Evolutionary conservation across 2,888 invertebrate genomes (phyloP).

Genomic region (Tupiocoris notatus): DNA sequence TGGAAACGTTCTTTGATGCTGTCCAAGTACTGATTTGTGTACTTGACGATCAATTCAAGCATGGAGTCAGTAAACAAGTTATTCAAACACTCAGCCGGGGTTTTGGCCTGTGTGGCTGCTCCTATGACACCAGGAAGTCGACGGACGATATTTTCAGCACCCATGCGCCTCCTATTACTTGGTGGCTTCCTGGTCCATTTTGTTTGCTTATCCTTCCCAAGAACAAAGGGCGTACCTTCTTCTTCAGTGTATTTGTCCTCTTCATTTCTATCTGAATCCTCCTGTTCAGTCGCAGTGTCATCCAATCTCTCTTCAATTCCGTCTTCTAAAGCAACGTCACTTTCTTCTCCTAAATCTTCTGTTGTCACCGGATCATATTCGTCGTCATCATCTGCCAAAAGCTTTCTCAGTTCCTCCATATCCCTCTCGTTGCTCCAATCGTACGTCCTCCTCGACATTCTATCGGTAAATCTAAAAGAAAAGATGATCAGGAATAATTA

Average conservation of each 20-base stretch:
- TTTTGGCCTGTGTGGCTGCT: no score
- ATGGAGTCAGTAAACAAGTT: no score
- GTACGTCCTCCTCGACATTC: no score
- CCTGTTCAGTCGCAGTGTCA: no score
- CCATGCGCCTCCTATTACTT: no score
- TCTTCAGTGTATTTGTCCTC: not conserved
- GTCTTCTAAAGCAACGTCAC: not conserved
- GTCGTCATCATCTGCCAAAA: not conserved
- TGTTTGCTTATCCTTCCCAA: constrained; percentile 46
- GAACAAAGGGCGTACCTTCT: not conserved
- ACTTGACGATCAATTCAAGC: no score
- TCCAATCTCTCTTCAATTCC: no score
- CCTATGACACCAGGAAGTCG: no score
- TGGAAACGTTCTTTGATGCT: constrained; percentile 45
- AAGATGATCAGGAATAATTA: no score
- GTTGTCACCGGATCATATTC: not conserved
- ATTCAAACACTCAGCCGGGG: no score
- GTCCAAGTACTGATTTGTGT: no score
- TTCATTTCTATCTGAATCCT: not conserved
- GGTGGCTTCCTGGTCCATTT: constrained; percentile 43
- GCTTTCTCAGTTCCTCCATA: not conserved
- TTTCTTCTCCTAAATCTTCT: not conserved
- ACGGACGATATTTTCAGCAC: no score
- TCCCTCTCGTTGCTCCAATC: not conserved
- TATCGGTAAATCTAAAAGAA: not conserved